Conservation (phyloP, 2,797 vertebrate species). For the Alcedo quadribrachys region DNA sequence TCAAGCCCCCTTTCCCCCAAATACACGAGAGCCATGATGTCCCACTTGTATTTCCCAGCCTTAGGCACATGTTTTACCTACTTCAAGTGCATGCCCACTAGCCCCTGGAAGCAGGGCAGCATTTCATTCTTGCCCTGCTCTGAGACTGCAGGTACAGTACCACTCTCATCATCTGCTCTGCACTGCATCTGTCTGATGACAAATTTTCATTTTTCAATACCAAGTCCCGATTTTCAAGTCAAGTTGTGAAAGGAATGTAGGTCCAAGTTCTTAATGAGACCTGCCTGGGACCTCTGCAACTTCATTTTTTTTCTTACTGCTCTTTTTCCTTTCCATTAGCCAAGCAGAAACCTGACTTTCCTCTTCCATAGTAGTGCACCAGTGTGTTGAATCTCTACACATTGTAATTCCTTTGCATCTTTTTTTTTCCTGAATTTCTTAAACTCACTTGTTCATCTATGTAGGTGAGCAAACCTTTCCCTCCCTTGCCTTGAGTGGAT, state of each 20-base stretch:
- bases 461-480: conserved; percentile 19
- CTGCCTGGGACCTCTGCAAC: not conserved
- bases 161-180: not conserved
- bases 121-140: not conserved
- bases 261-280: not conserved
- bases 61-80: not conserved
- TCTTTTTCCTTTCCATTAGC: not conserved
- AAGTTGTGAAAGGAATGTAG: not conserved
- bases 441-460: not conserved
- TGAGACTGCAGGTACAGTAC: not conserved
- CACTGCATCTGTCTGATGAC: not conserved
- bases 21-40: not conserved
- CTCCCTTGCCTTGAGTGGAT: not conserved
- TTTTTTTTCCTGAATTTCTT: conserved; percentile 45
- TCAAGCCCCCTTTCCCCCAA: not conserved
- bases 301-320: not conserved
- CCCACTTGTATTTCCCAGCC: not conserved
- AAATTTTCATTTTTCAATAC: not conserved
- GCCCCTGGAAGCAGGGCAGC: accelerated
- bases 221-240: not conserved
- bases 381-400: not conserved
- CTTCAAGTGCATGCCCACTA: not conserved
- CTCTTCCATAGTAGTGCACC: not conserved
- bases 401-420: not conserved
- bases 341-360: not conserved